Conservation (phyloP, 2,888 invertebrate species). For the Lottia scabra region DNA sequence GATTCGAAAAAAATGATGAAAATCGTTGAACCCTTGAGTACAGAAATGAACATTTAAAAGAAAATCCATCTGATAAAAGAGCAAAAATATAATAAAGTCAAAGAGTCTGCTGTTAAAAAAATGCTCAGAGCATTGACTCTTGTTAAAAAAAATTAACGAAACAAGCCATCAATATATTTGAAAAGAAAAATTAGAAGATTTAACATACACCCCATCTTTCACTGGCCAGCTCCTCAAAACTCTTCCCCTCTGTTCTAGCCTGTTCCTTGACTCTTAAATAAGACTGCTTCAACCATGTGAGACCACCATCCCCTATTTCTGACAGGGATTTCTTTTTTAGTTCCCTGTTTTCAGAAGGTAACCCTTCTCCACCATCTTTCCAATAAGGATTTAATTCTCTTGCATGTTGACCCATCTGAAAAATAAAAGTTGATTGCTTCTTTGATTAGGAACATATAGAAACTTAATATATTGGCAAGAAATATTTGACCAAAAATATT, state of each 20-base stretch:
- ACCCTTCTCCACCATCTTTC: conserved; percentile 88
- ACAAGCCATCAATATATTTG: too few relatives aligned
- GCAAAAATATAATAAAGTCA: too few relatives aligned
- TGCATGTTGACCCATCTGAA: conserved; percentile 77
- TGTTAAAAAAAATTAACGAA: too few relatives aligned
- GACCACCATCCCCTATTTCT: conserved; percentile 72
- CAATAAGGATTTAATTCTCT: conserved; percentile 92
- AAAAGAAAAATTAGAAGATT: too few relatives aligned
- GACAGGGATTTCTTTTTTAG: conserved; percentile 28
- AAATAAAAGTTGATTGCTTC: not conserved
- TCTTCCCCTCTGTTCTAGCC: conserved; percentile 72
- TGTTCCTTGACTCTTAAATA: conserved; percentile 73
- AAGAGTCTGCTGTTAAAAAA: too few relatives aligned
- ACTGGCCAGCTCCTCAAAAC: conserved; percentile 74
- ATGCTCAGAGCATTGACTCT: too few relatives aligned
- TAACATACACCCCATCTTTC: conserved; percentile 73
- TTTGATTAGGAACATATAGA: too few relatives aligned
- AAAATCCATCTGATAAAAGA: too few relatives aligned
- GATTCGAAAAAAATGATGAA: too few relatives aligned
- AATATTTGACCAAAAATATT: not conserved
- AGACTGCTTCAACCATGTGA: conserved; percentile 73
- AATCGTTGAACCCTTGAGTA: too few relatives aligned
- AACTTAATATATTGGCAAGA: not conserved
- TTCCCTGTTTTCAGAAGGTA: conserved; percentile 73
- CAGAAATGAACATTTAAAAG: too few relatives aligned